Conservation (phyloP, 2,797 vertebrate genomes). For the Natrix natrix region DNA sequence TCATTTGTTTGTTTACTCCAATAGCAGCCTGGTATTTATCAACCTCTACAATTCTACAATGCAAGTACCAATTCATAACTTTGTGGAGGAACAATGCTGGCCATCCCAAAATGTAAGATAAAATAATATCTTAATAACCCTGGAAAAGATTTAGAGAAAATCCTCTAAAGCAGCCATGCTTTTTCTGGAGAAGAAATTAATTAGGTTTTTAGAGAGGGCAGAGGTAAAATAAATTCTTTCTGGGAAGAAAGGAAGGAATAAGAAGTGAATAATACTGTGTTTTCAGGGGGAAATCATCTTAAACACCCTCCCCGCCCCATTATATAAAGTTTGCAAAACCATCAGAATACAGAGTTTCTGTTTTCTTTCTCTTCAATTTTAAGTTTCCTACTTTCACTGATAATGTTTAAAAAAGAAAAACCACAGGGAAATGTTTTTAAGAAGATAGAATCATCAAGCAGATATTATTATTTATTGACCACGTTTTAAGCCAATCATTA, state of each 20-base stretch:
- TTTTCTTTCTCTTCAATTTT: background rate
- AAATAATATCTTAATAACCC: background rate
- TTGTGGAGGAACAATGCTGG: background rate
- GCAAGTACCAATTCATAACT: background rate
- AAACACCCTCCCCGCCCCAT: accelerated
- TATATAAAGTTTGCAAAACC: background rate
- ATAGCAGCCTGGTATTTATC: background rate
- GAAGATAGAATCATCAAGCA: background rate
- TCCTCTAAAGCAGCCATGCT: background rate
- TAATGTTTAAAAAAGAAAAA: background rate
- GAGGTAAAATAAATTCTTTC: background rate
- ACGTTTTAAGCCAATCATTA: background rate
- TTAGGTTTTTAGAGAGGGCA: background rate
- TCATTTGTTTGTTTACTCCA: background rate
- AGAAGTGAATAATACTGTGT: background rate
- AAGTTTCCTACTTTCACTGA: background rate
- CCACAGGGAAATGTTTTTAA: background rate
- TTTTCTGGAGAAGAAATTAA: background rate
- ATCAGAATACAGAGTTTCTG: background rate
- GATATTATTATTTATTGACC: background rate
- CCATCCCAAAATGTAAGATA: background rate
- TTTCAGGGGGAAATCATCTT: background rate
- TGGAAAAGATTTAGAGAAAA: background rate
- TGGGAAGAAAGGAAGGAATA: background rate
- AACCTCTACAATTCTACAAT: background rate